Evolutionary conservation across 92 coral and sea anemone genomes (phyloP), one percentile per base, ranked within the genome.

Genomic region (Porites divaricata): DNA sequence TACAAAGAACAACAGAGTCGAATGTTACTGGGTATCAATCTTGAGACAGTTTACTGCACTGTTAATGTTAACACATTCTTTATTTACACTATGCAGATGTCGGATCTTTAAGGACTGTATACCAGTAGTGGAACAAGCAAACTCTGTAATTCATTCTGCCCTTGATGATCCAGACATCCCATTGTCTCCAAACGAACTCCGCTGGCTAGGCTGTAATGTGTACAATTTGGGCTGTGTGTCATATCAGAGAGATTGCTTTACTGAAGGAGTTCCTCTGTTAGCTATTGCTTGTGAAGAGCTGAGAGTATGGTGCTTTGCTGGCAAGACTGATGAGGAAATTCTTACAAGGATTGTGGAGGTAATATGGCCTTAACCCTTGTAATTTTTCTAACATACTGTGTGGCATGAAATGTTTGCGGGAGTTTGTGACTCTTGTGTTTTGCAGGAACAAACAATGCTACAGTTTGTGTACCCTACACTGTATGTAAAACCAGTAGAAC

Each of bases 261-360:
- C 86, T 19, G 93, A 87, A 45, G 99, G 91, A 23, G 89, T 89
- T 53, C 90, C 84, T 23, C 87, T 95, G 72, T 88, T 95, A 80
- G 68, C 82, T 61, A 66, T 95, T 10, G 96, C 98, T 26, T 95
- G 98, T 88, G 90, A 89, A 15, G 92, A 85, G 69, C 84, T 94
- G 26, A 90, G 86, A 61, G 76, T 87, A 22, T 94, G 98, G 95
- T 86, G 98, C 80, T 91, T 82, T 56, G 64, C 83, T 11, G 91
- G 81, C 45, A 78, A 84, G 57, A 78, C 76, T 21, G 88, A 83
- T 35, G 59, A 48, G 50, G 75, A 35, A 21, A 9, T 59, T 5
- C 41, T 58, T 13, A 6, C 58, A 57, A 41, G 71, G 62, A 72
- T 2, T 48, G 78, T 41, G 48, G 86, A 81, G 86, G 86, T 81